A percentile compares a stretch with the other conserved stretches of the same genome.
phyloP scores from a whole-genome alignment of 2,113 vertebrate genomes.

The Stigmatopora nigra region DNA sequence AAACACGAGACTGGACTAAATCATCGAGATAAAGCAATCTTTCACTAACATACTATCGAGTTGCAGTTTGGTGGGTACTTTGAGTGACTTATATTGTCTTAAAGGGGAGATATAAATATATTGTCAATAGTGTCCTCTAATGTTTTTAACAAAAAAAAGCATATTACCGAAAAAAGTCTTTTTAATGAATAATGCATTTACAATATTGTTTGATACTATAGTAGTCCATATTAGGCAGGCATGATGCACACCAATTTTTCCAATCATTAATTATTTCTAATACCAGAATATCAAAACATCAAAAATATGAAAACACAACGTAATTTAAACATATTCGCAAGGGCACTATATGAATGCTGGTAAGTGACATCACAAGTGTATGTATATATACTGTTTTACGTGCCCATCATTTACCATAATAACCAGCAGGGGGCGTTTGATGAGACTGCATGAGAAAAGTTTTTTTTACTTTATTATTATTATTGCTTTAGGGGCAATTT shows the following conservation, averaged over 20 bases:
- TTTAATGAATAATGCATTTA: too few relatives aligned
- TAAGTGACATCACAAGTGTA: neutral
- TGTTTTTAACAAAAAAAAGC: neutral
- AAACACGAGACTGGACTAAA: neutral
- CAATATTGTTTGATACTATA: neutral
- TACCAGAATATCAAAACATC: neutral
- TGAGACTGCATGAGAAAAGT: neutral
- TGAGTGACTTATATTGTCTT: too few relatives aligned
- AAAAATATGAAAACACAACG: neutral
- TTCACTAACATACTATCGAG: neutral
- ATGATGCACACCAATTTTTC: neutral
- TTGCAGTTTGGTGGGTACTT: neutral
- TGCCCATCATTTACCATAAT: neutral
- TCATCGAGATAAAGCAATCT: neutral
- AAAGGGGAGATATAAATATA: neutral
- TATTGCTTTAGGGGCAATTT: neutral
- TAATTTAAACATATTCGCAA: neutral
- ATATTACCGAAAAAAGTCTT: too few relatives aligned
- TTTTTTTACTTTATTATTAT: neutral
- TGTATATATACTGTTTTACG: neutral
- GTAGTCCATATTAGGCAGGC: neutral
- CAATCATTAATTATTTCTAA: neutral
- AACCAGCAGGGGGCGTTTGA: neutral
- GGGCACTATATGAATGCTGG: neutral
- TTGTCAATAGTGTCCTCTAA: neutral